Evolutionary conservation across 1,140 invertebrate genomes (phyloP).

Genomic region (Arctopsyche grandis): DNA sequence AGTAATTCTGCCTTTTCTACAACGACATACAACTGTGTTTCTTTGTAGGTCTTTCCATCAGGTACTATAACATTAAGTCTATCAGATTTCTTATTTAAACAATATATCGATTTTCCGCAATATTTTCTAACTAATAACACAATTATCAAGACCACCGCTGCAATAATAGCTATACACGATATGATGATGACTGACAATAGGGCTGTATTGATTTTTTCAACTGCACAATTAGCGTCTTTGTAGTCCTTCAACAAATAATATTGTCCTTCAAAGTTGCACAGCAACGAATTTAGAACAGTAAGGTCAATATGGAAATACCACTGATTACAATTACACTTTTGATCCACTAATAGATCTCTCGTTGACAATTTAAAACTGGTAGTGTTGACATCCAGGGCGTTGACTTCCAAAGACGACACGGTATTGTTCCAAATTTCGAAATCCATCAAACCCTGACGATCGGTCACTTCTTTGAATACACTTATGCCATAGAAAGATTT

Average conservation of each 20-base stretch:
- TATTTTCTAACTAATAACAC: slow-evolving; percentile 59
- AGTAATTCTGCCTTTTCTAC: slow-evolving; percentile 83
- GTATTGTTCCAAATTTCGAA: slow-evolving; percentile 75
- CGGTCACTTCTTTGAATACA: slow-evolving; percentile 63
- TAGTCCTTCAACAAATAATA: not conserved
- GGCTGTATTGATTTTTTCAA: slow-evolving; percentile 57
- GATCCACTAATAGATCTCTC: slow-evolving; percentile 70
- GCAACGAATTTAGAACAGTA: not conserved
- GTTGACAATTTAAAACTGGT: slow-evolving; percentile 67
- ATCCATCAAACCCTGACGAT: slow-evolving; percentile 60
- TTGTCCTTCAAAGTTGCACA: not conserved
- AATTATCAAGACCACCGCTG: slow-evolving; percentile 61
- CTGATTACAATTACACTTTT: slow-evolving; percentile 68
- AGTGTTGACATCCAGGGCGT: slow-evolving; percentile 70
- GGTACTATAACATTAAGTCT: slow-evolving; percentile 72
- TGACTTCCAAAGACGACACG: slow-evolving; percentile 66
- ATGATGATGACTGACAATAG: slow-evolving; percentile 6
- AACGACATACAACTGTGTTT: slow-evolving; percentile 85
- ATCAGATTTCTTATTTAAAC: slow-evolving; percentile 59
- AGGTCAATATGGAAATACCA: slow-evolving; percentile 2
- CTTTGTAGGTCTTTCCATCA: slow-evolving; percentile 81
- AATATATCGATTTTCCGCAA: slow-evolving; percentile 61
- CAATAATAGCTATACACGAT: slow-evolving; percentile 56
- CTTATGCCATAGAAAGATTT: slow-evolving; percentile 72
- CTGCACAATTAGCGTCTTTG: not conserved